phyloP scores from a whole-genome alignment of 2,888 invertebrate genomes.

The Sepiola atlantica region DNA sequence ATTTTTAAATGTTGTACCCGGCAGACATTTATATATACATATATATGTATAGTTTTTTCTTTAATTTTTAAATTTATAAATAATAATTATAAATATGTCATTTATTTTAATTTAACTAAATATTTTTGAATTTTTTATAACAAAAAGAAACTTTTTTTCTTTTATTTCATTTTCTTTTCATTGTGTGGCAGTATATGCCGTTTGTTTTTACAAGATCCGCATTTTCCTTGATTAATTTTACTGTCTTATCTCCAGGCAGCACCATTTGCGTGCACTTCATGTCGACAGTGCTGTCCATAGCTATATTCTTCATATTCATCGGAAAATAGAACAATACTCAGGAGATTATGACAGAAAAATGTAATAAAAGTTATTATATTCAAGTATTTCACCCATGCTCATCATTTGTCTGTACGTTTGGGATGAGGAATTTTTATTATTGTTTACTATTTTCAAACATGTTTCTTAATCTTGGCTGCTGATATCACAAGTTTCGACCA shows the following conservation, averaged over 20 bases:
- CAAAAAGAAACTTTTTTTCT: background rate
- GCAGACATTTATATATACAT: too few relatives aligned
- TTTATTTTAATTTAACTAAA: background rate
- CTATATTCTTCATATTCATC: background rate
- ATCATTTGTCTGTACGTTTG: too few relatives aligned
- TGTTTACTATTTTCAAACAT: too few relatives aligned
- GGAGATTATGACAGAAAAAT: background rate
- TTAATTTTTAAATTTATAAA: constrained; percentile 24
- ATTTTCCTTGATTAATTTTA: background rate
- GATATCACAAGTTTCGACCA: too few relatives aligned
- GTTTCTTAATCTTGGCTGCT: too few relatives aligned
- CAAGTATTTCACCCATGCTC: background rate
- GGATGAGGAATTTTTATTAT: too few relatives aligned
- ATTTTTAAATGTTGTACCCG: too few relatives aligned
- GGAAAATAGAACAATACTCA: too few relatives aligned
- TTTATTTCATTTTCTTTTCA: background rate
- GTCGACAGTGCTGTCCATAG: too few relatives aligned
- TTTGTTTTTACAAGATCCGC: background rate
- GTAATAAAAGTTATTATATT: background rate
- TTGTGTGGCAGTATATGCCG: background rate
- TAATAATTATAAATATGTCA: background rate
- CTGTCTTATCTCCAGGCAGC: background rate
- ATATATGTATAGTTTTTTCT: background rate
- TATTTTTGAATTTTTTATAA: background rate
- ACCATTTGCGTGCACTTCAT: background rate